Evolutionary conservation across 2,113 vertebrate genomes (phyloP).

Genomic region (Boulengeromyrus knoepffleri): DNA sequence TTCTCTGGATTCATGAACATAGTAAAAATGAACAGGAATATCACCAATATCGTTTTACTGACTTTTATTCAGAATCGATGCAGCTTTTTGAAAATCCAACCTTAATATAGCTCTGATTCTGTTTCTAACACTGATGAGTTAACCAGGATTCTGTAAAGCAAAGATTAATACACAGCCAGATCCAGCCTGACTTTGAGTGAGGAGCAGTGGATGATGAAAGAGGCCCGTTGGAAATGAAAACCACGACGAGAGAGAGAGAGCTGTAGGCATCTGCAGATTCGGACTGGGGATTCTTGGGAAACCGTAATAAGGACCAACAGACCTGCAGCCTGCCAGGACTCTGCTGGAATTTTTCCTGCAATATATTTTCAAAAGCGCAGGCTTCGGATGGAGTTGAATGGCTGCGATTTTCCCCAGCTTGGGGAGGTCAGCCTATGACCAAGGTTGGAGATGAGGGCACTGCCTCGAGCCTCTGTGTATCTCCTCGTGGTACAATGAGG

Average conservation of each 20-base stretch:
- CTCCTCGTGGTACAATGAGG: slow-evolving; percentile 13
- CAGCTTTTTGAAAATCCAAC: background rate
- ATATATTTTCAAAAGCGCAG: background rate
- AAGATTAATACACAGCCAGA: background rate
- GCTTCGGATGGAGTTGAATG: background rate
- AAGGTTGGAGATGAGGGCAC: background rate
- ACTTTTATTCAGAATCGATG: background rate
- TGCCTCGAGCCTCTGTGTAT: background rate
- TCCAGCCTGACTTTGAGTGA: background rate
- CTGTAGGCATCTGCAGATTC: background rate
- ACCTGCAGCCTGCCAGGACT: background rate
- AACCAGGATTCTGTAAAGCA: background rate
- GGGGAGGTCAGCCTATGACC: background rate
- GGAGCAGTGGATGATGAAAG: background rate
- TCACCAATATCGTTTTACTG: background rate
- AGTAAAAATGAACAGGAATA: background rate
- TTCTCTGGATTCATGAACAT: background rate
- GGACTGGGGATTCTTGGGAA: background rate
- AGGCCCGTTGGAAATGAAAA: background rate
- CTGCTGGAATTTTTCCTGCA: background rate
- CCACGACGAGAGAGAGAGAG: background rate
- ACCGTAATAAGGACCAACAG: background rate
- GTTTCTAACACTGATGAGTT: background rate
- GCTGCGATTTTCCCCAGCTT: background rate
- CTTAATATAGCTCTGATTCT: background rate